A percentile compares a stretch with the other conserved stretches of the same genome.
phyloP scores from a whole-genome alignment of 2,888 invertebrate species.

The Clusia tigrina region DNA sequence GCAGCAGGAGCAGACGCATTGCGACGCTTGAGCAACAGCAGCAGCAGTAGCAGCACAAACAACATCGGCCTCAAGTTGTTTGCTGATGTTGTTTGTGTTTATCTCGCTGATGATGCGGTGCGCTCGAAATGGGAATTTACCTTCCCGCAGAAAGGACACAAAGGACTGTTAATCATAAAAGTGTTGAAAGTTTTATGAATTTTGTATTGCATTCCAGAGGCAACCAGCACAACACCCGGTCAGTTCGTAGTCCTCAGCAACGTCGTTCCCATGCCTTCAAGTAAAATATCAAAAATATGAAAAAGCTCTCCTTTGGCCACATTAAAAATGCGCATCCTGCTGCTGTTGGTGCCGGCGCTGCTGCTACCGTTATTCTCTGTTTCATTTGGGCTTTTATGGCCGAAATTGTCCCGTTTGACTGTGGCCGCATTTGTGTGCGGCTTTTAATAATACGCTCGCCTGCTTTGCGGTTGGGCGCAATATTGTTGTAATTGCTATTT shows the following conservation, averaged over 20 bases:
- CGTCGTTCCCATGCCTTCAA: too few species aligned
- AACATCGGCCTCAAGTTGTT: background rate
- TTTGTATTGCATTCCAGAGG: background rate
- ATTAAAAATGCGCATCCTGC: background rate
- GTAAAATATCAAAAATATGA: background rate
- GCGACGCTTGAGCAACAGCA: background rate
- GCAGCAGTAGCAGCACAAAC: background rate
- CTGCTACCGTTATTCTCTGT: background rate
- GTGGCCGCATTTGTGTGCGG: background rate
- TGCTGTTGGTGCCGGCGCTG: background rate
- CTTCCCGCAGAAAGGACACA: too few species aligned
- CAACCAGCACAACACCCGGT: too few species aligned
- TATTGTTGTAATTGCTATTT: conserved; percentile 2
- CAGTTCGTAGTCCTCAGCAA: too few species aligned
- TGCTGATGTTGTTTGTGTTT: conserved; percentile 3
- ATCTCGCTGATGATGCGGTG: background rate
- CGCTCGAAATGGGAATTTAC: too few species aligned
- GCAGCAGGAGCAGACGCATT: background rate
- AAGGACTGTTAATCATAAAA: too few species aligned
- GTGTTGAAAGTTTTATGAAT: too few species aligned
- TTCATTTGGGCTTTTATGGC: background rate
- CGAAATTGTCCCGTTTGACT: background rate
- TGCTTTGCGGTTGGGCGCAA: background rate
- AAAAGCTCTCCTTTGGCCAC: background rate
- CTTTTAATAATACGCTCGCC: background rate